Evolutionary conservation across 2,797 vertebrate species (phyloP).

Genomic region (Falco novaeseelandiae): DNA sequence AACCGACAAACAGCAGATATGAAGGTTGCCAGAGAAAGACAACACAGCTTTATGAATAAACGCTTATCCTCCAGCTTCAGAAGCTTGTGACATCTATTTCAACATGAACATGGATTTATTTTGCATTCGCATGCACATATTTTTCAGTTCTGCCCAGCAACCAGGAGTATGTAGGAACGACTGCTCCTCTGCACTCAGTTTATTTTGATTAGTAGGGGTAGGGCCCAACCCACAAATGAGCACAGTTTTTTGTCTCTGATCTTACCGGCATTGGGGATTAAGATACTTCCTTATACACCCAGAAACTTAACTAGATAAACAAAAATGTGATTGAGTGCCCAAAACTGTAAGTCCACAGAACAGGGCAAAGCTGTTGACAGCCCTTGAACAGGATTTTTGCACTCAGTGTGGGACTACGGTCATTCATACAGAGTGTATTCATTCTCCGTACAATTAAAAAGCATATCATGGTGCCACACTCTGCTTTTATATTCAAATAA

Average conservation of each 20-base stretch:
- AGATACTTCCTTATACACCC: constrained; percentile 25
- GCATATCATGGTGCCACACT: not conserved
- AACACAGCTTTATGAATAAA: not conserved
- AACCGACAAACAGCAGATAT: not conserved
- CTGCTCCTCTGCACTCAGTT: not conserved
- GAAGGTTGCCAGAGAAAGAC: not conserved
- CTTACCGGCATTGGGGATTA: not conserved
- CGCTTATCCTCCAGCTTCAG: not conserved
- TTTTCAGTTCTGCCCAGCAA: constrained; percentile 21
- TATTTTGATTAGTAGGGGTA: not conserved
- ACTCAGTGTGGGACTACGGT: not conserved
- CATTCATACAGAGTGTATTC: not conserved
- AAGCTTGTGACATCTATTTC: not conserved
- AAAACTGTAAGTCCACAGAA: not conserved
- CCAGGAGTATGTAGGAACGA: not conserved
- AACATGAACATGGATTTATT: not conserved
- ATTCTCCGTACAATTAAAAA: not conserved
- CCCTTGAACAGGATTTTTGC: not conserved
- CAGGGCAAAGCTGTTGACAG: not conserved
- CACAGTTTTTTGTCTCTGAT: constrained; percentile 27
- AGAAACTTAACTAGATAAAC: constrained; percentile 23
- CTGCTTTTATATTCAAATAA: not conserved
- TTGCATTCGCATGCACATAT: not conserved
- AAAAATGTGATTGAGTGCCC: not conserved
- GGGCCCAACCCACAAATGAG: not conserved